Percentiles rank a stretch among this genome's conserved stretches.
phyloP scores from a whole-genome alignment of 2,888 invertebrate genomes.

The Scaptomyza cyrtandrae region DNA sequence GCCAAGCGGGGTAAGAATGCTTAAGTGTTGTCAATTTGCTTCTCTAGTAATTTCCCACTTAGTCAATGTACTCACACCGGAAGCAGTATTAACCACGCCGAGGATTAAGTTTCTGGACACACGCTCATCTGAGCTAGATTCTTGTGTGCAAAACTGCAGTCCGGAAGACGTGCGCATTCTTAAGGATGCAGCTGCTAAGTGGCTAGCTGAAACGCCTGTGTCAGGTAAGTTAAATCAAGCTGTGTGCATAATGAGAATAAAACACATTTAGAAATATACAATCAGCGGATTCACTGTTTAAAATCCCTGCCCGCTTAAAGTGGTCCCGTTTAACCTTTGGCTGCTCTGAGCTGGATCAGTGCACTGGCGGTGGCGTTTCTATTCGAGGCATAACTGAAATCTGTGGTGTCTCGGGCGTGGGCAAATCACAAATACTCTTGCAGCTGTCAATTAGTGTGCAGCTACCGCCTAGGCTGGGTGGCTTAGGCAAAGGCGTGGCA shows the following conservation, averaged over 20 bases:
- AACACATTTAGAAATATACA: background rate
- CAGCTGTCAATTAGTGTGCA: constrained; percentile 90
- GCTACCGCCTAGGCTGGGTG: constrained; percentile 85
- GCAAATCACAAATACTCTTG: constrained; percentile 91
- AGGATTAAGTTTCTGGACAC: constrained; percentile 68
- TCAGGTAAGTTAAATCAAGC: constrained; percentile 51
- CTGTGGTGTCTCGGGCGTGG: constrained; percentile 89
- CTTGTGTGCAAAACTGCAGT: constrained; percentile 65
- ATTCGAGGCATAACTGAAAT: constrained; percentile 90
- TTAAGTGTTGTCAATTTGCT: constrained; percentile 1
- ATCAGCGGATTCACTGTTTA: constrained; percentile 64
- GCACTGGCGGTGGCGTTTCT: constrained; percentile 88
- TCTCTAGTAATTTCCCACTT: background rate
- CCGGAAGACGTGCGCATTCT: constrained; percentile 80
- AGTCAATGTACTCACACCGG: constrained; percentile 79
- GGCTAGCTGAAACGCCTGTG: constrained; percentile 68
- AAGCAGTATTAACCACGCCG: constrained; percentile 74
- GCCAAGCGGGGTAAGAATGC: constrained; percentile 68
- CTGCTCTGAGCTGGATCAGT: constrained; percentile 86
- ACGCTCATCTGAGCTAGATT: constrained; percentile 34
- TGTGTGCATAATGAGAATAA: background rate
- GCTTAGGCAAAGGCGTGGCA: constrained; percentile 86
- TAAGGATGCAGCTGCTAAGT: constrained; percentile 82
- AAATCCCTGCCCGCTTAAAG: constrained; percentile 60
- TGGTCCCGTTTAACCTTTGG: constrained; percentile 85